phyloP scores from a whole-genome alignment of 2,888 invertebrate genomes.

The Panzeria rudis region DNA sequence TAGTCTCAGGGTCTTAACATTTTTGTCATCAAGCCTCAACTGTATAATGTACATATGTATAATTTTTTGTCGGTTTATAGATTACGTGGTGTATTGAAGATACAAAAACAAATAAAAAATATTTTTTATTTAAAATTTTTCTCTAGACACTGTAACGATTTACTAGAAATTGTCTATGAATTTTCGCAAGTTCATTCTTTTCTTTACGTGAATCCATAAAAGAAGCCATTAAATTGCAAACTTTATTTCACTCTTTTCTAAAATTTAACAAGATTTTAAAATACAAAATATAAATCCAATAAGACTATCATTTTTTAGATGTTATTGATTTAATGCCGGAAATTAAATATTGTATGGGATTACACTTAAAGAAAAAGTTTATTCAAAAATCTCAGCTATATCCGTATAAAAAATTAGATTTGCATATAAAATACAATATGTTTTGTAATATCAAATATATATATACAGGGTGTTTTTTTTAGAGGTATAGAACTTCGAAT shows the following conservation, averaged over 20 bases:
- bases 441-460: background rate
- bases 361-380: conserved; percentile 13
- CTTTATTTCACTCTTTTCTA: background rate
- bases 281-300: background rate
- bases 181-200: background rate
- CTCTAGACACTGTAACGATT: no score
- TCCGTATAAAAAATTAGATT: background rate
- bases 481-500: background rate
- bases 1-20: no score
- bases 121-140: no score
- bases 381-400: background rate
- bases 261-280: background rate
- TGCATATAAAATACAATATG: background rate
- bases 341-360: conserved; percentile 55
- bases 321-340: conserved; percentile 58
- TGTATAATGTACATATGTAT: no score
- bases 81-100: no score
- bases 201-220: background rate
- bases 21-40: no score
- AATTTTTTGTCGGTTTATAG: no score
- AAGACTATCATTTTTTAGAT: conserved; percentile 28
- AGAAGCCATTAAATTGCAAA: background rate
- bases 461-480: no score
- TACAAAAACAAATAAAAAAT: no score
- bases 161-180: no score